Evolutionary conservation across 2,113 vertebrate species (phyloP), one percentile per base, ranked within the genome.

Genomic region (Brachirus orientalis): DNA sequence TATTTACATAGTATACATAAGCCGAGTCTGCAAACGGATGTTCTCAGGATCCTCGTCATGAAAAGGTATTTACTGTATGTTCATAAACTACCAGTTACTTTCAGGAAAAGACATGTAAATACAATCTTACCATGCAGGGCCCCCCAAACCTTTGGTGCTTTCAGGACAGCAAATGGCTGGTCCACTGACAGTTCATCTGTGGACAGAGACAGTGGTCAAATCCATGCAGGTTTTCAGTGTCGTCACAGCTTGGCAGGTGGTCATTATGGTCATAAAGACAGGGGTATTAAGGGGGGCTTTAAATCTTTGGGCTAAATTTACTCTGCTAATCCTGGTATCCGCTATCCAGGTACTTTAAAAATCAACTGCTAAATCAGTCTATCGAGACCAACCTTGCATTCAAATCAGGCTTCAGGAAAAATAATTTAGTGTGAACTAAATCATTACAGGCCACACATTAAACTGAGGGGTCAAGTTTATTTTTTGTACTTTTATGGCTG

Each of bases 71-170:
- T 4, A n/a, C n/a, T n/a, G n/a, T n/a, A 28, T 28, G 28, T 28
- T 28, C 28, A 28, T 28, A 28, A 28, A 28, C 1, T 28, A 28
- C 28, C 28, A 28, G 28, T 6, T 28, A 6, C 28, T 28, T 28
- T 28, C 8, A 40, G 11, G 40, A 10, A 13, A 13, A 5, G n/a
- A n/a, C n/a, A 10, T 46, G 41, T 56, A 3, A 48, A 22, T 28
- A 20, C 6, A 1, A 12, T 46, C 77, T 0, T 91, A 98, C 98
- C 98, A 86, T 94, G 93, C 74, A 99, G 89, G 35, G 94, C 96
- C 83, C 98, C 98, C 98, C 98, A 99, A 7, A 98, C 94, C 43
- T 86, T 95, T 7, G 89, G 62, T n/a, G 97, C 96, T 79, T 94
- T 95, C 45, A 99, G 88, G 33, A 92, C 4, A 65, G 97, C 94